Conservation (phyloP, 2,113 vertebrate species). For the Gasterosteus nipponicus region DNA sequence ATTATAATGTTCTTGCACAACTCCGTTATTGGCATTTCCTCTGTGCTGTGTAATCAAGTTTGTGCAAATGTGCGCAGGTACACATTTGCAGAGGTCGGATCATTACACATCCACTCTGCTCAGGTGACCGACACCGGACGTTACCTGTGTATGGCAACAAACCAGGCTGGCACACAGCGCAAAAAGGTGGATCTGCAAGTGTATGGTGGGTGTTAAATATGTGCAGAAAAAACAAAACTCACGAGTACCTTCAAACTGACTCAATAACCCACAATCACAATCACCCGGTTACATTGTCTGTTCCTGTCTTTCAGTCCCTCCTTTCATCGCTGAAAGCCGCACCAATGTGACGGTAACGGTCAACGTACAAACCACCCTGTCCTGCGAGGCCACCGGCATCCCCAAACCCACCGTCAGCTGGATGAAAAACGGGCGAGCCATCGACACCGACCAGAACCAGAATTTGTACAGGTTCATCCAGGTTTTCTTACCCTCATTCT, state of each 20-base stretch:
- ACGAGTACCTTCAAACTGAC: not conserved
- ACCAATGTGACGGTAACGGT: constrained; percentile 88
- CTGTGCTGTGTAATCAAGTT: not conserved
- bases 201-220: constrained; percentile 80
- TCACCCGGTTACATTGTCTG: not conserved
- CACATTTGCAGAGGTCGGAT: constrained; percentile 84
- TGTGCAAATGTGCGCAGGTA: constrained; percentile 79
- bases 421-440: constrained; percentile 86
- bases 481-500: constrained; percentile 66
- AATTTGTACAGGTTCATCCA: constrained; percentile 92
- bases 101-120: constrained; percentile 85
- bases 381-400: constrained; percentile 91
- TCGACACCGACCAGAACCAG: constrained; percentile 93
- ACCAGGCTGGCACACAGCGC: constrained; percentile 88
- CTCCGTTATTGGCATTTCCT: not conserved
- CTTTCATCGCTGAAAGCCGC: constrained; percentile 83
- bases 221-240: not conserved
- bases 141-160: constrained; percentile 94
- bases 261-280: not conserved
- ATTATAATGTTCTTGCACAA: not conserved
- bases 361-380: constrained; percentile 92
- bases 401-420: constrained; percentile 90
- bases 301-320: constrained; percentile 83
- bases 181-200: constrained; percentile 89
- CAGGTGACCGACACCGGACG: constrained; percentile 88